Conservation (phyloP, 2,888 invertebrate species). For the Sminthurinus aureus region DNA sequence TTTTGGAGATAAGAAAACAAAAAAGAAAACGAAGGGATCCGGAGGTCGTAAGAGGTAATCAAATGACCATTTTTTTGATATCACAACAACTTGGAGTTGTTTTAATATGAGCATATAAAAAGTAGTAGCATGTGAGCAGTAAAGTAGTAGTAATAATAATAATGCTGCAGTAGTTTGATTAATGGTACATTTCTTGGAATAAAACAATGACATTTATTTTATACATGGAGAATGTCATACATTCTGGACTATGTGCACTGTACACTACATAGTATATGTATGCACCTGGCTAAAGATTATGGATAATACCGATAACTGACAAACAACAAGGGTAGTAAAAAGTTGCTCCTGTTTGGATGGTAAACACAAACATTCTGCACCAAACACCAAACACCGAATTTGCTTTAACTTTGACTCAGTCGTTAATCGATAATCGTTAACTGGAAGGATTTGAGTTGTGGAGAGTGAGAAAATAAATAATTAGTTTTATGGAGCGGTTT, state of each 20-base stretch:
- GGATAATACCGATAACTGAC: no score
- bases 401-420: no score
- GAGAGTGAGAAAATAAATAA: not conserved
- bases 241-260: no score
- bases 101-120: not conserved
- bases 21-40: not conserved
- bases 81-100: not conserved
- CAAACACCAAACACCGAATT: no score
- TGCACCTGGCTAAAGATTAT: no score
- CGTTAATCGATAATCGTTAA: no score
- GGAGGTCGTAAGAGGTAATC: not conserved
- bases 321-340: no score
- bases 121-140: not conserved
- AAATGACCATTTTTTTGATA: not conserved
- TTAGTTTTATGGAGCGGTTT: not conserved
- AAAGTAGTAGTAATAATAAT: not conserved
- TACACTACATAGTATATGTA: no score
- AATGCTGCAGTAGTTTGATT: no score
- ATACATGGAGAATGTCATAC: not conserved
- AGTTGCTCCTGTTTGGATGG: no score
- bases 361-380: no score
- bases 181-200: not conserved
- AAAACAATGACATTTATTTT: not conserved
- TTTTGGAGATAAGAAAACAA: not conserved
- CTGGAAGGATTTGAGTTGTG: no score